Conservation (phyloP, 2,797 vertebrate species). For the Squalus acanthias region DNA sequence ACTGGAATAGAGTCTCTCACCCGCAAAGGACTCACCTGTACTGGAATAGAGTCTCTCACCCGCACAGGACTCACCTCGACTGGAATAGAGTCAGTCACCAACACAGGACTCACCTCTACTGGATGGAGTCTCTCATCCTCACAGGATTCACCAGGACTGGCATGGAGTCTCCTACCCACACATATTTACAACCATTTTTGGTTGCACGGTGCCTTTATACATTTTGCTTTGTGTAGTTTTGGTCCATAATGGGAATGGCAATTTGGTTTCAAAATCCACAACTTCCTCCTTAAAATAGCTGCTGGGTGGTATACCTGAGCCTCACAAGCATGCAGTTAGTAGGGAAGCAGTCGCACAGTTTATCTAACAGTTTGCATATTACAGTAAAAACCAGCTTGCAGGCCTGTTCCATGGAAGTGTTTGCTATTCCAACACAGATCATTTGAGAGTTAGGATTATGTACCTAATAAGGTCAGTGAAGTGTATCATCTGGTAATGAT, state of each 20-base stretch:
- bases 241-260: neutral
- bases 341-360: neutral
- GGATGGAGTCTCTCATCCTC: no score
- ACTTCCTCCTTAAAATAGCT: neutral
- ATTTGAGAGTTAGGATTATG: neutral
- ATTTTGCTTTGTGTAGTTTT: neutral
- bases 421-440: neutral
- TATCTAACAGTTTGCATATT: neutral
- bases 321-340: neutral
- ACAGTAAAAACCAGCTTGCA: no score
- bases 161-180: neutral
- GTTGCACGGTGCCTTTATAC: neutral
- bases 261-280: neutral
- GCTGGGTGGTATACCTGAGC: neutral
- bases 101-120: no score
- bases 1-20: no score
- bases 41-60: no score
- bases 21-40: no score
- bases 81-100: no score
- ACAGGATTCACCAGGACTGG: no score
- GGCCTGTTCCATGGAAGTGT: neutral
- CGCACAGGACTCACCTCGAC: no score
- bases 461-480: neutral
- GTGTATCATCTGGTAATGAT: neutral
- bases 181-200: neutral